Base-by-base conservation (phyloP, 1,140 invertebrate genomes). In the Thereuonema tuberculata region DNA sequence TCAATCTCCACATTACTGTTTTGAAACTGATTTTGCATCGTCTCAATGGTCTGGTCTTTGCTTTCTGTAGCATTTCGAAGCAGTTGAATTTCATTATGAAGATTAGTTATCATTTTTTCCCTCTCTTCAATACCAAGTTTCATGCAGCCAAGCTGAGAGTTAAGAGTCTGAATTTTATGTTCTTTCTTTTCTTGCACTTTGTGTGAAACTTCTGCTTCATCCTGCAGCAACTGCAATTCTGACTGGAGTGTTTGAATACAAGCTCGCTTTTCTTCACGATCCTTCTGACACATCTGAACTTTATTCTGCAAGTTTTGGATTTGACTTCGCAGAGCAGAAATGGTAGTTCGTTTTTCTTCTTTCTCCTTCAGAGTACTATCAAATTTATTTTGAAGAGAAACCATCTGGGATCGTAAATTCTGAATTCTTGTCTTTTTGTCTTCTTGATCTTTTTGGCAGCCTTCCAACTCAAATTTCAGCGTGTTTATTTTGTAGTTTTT, bases 231-330 rank as follows among this genome's bases (percentile, higher is more conserved):
- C 9, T 55, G 53, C 3, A 55, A 25, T 21, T 55, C 53, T 5
- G 53, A 25, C 26, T 55, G 53, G 3, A 55, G 21, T 5, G 53
- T 29, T 29, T 55, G 53, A 27, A 55, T 55, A 25, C 53, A 55
- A 26, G 26, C 26, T 9, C 53, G 53, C 28, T 55, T 55, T 9
- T 55, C 53, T 27, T 55, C 53, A 26, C 53, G 24, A 14, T 55
- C 53, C 21, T 55, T 55, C 21, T 55, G 53, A 26, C 14, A 26
- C 9, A 28, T 12, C 9, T 55, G 53, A 26, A 25, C 21, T 21
- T 55, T 55, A 29, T 55, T 55, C 27, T 55, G 53, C 14, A 55
- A 29, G 27, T 17, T 55, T 29, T 55, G 53, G 21, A 55, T 55
- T 29, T 55, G 53, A 14, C 14, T 28, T 9, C 53, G 53, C 14